Base-by-base conservation (phyloP, 2,113 vertebrate species). In the Seriola aureovittata region DNA sequence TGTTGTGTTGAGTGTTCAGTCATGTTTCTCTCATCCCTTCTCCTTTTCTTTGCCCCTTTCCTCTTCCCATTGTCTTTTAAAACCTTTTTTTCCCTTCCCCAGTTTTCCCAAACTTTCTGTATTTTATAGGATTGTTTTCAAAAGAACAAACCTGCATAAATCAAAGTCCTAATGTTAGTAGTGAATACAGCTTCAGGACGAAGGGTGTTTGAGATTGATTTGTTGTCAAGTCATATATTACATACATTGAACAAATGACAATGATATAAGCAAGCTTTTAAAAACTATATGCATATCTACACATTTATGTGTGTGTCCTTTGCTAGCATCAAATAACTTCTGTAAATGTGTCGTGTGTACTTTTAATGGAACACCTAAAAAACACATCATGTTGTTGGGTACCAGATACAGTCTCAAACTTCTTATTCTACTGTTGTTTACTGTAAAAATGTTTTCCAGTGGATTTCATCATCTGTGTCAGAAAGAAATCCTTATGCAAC, bases 1-100 rank as follows among this genome's bases (percentile, higher is more conserved):
- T 60, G 70, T 71, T 72, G 57, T 57, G 64, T 69, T 81, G 72
- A 83, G 48, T 66, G 48, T 82, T 85, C 65, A 63, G 52, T 86
- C 72, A 60, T 23, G 72, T 82, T 78, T 79, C 54, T 76, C 34
- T 76, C 48, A 13, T 21, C 46, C 63, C 52, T 71, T 81, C 64
- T 85, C 54, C 59, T 48, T 10, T 10, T 68, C 52, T 68, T 48
- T 55, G 4, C 29, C 36, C 36, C 8, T 23, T 73, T 50, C 17
- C 19, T 69, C 54, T 48, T 52, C 46, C 42, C 13, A 8, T 52
- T 44, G 36, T 55, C 57, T 48, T 71, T 63, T 19, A 50, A 44
- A 50, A n/a, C 12, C 6, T 46, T n/a, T 69, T 52, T 52, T 72
- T 52, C 14, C 9, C 8, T 13, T 21, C n/a, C 29, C 9, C 14